Evolutionary conservation across 2,888 invertebrate genomes (phyloP).

Genomic region (Philaethria dido): DNA sequence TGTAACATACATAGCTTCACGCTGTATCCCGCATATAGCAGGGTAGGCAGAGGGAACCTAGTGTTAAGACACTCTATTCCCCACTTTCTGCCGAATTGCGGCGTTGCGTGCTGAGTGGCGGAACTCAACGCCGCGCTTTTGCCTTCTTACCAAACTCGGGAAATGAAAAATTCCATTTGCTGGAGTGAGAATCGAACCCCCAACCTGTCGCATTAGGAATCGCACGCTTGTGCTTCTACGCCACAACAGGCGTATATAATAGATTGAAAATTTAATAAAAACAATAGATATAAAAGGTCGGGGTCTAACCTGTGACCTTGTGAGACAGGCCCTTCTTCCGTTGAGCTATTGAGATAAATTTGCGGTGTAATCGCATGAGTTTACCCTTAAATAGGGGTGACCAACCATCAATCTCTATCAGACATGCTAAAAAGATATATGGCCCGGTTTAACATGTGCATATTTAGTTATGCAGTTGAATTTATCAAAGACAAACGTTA

Average conservation of each 20-base stretch:
- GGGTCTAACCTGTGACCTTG: conserved; percentile 21
- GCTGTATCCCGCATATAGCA: too few relatives aligned
- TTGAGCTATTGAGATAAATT: conserved; percentile 30
- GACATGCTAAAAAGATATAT: conserved; percentile 21
- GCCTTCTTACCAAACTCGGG: too few relatives aligned
- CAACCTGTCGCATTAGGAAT: too few relatives aligned
- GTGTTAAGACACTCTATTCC: too few relatives aligned
- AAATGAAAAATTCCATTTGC: too few relatives aligned
- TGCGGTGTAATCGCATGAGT: conserved; percentile 28
- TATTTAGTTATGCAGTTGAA: conserved; percentile 4
- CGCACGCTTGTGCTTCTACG: too few relatives aligned
- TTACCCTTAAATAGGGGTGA: conserved; percentile 28
- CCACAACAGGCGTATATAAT: too few relatives aligned
- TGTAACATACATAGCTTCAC: too few relatives aligned
- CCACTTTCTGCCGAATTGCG: background rate
- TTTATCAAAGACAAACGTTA: too few relatives aligned
- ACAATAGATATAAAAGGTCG: conserved; percentile 4
- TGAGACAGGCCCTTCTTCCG: conserved; percentile 8
- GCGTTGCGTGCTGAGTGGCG: background rate
- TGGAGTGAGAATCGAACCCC: too few relatives aligned
- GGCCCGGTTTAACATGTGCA: conserved; percentile 1
- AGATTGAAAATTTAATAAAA: background rate
- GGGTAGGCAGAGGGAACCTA: too few relatives aligned
- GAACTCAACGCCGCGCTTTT: background rate
- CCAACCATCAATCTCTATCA: conserved; percentile 27